Conservation (phyloP, 2,888 invertebrate genomes). For the Brenthis hecate region DNA sequence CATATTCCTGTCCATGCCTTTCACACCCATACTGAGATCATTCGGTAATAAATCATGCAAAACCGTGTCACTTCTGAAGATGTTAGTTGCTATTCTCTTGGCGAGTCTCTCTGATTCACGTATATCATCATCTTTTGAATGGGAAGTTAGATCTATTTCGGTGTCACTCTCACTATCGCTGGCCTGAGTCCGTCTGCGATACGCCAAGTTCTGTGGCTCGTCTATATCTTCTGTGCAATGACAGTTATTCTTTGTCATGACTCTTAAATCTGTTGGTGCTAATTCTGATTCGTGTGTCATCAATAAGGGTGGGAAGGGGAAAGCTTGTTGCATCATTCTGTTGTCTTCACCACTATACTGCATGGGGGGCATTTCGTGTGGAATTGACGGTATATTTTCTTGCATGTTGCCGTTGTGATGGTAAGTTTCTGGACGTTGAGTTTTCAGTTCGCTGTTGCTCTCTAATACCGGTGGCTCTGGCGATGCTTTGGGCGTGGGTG, state of each 20-base stretch:
- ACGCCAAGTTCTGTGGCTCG: slow-evolving; percentile 71
- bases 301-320: slow-evolving; percentile 64
- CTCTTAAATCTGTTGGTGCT: slow-evolving; percentile 71
- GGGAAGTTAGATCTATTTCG: slow-evolving; percentile 78
- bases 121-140: slow-evolving; percentile 76
- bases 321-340: slow-evolving; percentile 64
- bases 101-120: slow-evolving; percentile 72
- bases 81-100: slow-evolving; percentile 72
- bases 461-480: slow-evolving; percentile 64
- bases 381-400: slow-evolving; percentile 52
- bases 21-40: slow-evolving; percentile 72
- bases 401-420: slow-evolving; percentile 57
- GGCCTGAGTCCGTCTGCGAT: slow-evolving; percentile 56
- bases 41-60: slow-evolving; percentile 76
- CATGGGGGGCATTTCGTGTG: slow-evolving; percentile 64
- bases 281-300: slow-evolving; percentile 65
- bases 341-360: slow-evolving; percentile 60
- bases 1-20: slow-evolving; percentile 56
- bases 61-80: slow-evolving; percentile 71
- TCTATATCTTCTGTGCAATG: slow-evolving; percentile 60
- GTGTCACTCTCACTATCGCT: slow-evolving; percentile 76
- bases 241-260: slow-evolving; percentile 62
- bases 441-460: slow-evolving; percentile 59
- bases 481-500: slow-evolving; percentile 69
- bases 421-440: slow-evolving; percentile 66